These are phyloP conservation scores for Lycopodina hypogea DNA, from an alignment of 37 sponge, comb jelly and placozoan species.

Conservation along the genomic window DNA sequence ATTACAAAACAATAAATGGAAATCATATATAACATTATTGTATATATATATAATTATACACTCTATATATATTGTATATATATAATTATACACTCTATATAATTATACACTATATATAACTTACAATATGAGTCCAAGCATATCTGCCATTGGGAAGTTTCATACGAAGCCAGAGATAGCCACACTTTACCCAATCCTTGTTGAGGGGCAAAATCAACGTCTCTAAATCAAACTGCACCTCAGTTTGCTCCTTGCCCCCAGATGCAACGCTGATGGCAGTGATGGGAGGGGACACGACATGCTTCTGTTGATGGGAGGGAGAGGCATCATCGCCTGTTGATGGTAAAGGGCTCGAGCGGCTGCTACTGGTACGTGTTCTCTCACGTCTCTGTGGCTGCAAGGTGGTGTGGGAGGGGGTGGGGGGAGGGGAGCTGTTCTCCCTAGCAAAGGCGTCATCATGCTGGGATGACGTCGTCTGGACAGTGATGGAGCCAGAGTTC, in stretches of 20 bases:
- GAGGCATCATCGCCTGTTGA: not conserved
- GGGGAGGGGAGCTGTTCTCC: conserved; percentile 11
- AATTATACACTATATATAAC: too few species aligned
- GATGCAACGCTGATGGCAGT: too few species aligned
- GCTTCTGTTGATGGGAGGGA: not conserved
- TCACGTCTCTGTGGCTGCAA: not conserved
- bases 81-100: too few species aligned
- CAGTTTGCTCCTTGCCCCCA: not conserved
- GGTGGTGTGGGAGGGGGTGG: not conserved
- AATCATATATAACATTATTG: too few species aligned
- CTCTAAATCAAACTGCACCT: conserved; percentile 15
- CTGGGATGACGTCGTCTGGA: not conserved
- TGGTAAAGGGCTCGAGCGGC: not conserved
- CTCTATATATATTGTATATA: too few species aligned
- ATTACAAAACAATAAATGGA: too few species aligned
- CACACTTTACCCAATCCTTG: conserved; percentile 51
- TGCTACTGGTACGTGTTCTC: not conserved
- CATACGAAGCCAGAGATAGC: conserved; percentile 72
- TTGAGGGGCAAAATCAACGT: conserved; percentile 41
- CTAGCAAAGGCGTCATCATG: conserved; percentile 1
- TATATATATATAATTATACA: too few species aligned
- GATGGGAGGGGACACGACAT: conserved; percentile 6
- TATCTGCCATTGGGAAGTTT: conserved; percentile 52
- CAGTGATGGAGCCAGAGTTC: not conserved
- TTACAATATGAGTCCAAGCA: conserved; percentile 51